Evolutionary conservation across 1,140 invertebrate species (phyloP).

Genomic region (Theocolax elegans): DNA sequence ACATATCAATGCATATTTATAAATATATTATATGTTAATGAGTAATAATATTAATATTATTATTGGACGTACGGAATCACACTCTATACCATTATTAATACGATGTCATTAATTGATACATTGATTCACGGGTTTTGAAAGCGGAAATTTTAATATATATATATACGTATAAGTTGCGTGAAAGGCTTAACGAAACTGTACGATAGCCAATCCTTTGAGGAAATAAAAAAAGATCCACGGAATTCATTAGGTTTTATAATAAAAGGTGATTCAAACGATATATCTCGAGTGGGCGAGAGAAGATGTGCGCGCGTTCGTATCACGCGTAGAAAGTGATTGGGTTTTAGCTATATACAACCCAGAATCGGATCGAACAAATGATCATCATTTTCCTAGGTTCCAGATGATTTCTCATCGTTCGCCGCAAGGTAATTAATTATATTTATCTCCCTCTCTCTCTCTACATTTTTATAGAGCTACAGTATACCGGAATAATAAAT

Average conservation of each 20-base stretch:
- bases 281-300: slow-evolving; percentile 7
- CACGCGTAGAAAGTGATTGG: slow-evolving; percentile 23
- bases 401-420: background rate
- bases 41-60: too few species aligned
- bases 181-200: slow-evolving; percentile 7
- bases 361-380: slow-evolving; percentile 21
- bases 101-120: too few species aligned
- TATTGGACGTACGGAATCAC: too few species aligned
- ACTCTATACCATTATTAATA: too few species aligned
- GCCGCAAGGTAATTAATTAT: slow-evolving; percentile 9
- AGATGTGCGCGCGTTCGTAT: slow-evolving; percentile 11
- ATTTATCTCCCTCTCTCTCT: too few species aligned
- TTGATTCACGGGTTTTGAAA: too few species aligned
- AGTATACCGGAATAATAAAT: too few species aligned
- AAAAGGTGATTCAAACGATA: slow-evolving; percentile 4
- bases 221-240: background rate
- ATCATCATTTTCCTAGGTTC: background rate
- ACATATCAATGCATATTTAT: too few species aligned
- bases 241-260: slow-evolving; percentile 31
- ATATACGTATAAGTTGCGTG: background rate
- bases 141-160: background rate
- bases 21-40: too few species aligned
- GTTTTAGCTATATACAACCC: background rate
- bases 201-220: background rate
- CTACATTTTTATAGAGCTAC: too few species aligned